Evolutionary conservation across 2,888 invertebrate genomes (phyloP), one percentile per base, ranked within the genome.

Genomic region (Acanthosepion pharaonis): DNA sequence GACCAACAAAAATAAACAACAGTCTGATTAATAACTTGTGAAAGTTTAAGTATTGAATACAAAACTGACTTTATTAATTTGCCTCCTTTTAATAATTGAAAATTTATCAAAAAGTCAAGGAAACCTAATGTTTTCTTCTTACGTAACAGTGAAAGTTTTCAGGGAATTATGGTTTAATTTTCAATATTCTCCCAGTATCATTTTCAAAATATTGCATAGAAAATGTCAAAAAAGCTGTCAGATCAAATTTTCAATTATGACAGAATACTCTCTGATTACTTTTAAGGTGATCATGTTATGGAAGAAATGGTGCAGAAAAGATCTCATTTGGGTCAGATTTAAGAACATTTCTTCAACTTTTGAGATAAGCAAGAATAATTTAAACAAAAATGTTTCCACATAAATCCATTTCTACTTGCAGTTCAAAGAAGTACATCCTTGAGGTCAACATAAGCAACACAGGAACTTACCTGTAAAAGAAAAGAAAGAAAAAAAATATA

Each of bases 221-320:
- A 33, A n/a, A 33, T 78, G 11, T 15, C 15, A 33, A 78, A 78
- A 18, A 33, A 15, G 33, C 4, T 33, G 2, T 23, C n/a, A 15
- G 78, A 78, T 78, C n/a, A 23, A 78, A 78, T 78, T 78, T n/a
- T 78, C 78, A 78, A n/a, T 78, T 78, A 78, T 78, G 78, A n/a
- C 78, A 78, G 78, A 78, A 78, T 78, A 78, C 11, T 78, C 78
- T 78, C 78, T 2, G 9, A 78, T 78, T 78, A n/a, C 78, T 8
- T 11, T 78, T 33, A 78, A 33, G n/a, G 15, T 78, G 78, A 78
- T 78, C 78, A 33, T 33, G 78, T 33, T 78, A 78, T 9, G 0
- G 1, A 78, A 5, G 11, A n/a, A n/a, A n/a, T 9, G 9, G 15
- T 11, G 11, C 11, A 78, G 18, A 33, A 11, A 78, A 78, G 5